Base-by-base conservation (phyloP, 2,888 invertebrate species). In the Doris montereyensis region DNA sequence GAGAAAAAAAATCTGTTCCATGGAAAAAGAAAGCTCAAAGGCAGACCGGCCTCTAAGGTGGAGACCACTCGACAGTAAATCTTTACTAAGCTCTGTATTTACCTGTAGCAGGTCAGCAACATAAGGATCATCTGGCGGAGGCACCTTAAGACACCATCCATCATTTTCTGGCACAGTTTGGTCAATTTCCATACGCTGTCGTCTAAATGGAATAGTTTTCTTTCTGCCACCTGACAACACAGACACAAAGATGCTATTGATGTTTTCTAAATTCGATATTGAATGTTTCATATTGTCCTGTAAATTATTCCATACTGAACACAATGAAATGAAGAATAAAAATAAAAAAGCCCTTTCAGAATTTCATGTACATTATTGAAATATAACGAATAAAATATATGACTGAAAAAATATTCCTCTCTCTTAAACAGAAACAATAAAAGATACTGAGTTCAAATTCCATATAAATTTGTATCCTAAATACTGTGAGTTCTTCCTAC, bases 101-200 rank as follows among this genome's bases (percentile, higher is more conserved):
- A 76, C 79, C 81, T 88, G 88, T 3, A 91, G 86, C 17, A 91
- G 85, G 77, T 91, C 91, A 34, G 90, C 91, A 8, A 90, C 87
- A 78, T 90, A 90, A 0, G 90, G 90, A 82, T 91, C 91, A 58
- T 88, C 88, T 8, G 87, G 85, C 0, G 86, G 85, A 13, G 85
- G 82, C 2, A 85, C 79, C 13, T 82, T 80, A 72, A 78, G 81
- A 17, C 81, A 76, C 35, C 81, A 75, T 60, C 76, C 65, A 34
- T 83, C 83, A 65, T 84, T 77, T 3, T 88, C 86, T 10, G 90
- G 89, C 13, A 90, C 85, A 34, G 86, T 83, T 34, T 85, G 85
- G 83, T 91, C 91, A 30, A 91, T 88, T 76, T 91, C 91, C 90
- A 91, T 90, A 2, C 91, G 86, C 84, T 91, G 91, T 32, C 91